These are phyloP conservation scores for Heliconius ismenius DNA, from an alignment of 2,888 invertebrate species.

Conservation along the genomic window DNA sequence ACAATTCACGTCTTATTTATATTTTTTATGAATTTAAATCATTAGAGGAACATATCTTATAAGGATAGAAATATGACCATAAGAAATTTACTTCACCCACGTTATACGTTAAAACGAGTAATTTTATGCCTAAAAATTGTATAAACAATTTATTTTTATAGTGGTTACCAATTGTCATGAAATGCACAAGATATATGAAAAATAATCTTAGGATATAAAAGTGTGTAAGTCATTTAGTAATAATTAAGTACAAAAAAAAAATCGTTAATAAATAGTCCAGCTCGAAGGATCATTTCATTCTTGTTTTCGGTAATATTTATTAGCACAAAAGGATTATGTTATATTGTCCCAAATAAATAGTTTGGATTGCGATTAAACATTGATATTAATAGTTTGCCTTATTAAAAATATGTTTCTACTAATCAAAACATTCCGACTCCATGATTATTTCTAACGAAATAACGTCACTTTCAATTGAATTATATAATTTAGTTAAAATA, in stretches of 20 bases:
- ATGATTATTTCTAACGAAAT: neutral
- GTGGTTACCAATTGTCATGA: conserved; percentile 10
- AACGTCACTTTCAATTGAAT: conserved; percentile 1
- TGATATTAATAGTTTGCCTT: neutral
- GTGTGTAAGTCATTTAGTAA: conserved; percentile 34
- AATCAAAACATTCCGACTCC: neutral
- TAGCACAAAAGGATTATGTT: neutral
- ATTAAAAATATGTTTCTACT: neutral
- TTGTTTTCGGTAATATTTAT: neutral
- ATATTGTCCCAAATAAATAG: neutral
- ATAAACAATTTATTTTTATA: neutral
- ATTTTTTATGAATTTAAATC: neutral
- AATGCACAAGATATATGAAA: conserved; percentile 31
- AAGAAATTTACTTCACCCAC: neutral
- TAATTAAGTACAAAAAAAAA: conserved; percentile 26
- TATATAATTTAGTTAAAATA: conserved; percentile 11
- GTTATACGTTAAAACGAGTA: neutral
- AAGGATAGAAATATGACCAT: neutral
- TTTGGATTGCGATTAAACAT: neutral
- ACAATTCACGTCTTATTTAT: neutral
- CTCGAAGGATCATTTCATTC: conserved; percentile 11
- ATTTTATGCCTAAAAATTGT: neutral
- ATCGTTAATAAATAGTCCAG: neutral
- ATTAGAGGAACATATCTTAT: neutral
- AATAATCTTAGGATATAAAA: conserved; percentile 3